A percentile compares a stretch with the other conserved stretches of the same genome.
These are phyloP conservation scores for Tenthredo livida DNA, from an alignment of 2,888 invertebrate species.

Conservation along the genomic window DNA sequence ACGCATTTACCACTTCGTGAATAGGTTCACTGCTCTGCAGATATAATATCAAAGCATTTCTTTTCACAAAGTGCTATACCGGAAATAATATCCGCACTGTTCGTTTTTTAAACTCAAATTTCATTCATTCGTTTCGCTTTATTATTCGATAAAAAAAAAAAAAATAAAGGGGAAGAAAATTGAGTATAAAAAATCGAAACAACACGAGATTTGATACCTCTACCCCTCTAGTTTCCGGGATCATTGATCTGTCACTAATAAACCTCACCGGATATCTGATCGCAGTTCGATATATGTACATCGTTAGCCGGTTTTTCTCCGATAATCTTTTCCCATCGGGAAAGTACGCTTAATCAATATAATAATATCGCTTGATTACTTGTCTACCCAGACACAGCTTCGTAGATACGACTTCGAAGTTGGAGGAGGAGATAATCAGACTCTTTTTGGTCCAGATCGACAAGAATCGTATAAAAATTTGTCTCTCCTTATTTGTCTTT, in stretches of 20 bases:
- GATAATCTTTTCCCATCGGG: background rate
- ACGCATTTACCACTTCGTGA: background rate
- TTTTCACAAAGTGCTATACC: background rate
- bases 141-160: background rate
- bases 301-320: background rate
- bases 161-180: background rate
- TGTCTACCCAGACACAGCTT: background rate
- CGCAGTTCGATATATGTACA: background rate
- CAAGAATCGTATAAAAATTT: background rate
- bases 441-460: background rate
- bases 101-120: background rate
- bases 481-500: background rate
- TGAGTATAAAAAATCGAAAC: background rate
- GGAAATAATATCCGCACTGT: background rate
- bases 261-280: background rate
- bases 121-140: background rate
- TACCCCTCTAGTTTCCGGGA: background rate
- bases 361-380: conserved; percentile 22
- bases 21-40: background rate
- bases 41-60: background rate
- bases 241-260: background rate
- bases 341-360: background rate
- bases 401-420: background rate
- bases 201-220: background rate
- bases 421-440: background rate